Evolutionary conservation across 2,113 vertebrate species (phyloP).

Genomic region (Ammodytes marinus): DNA sequence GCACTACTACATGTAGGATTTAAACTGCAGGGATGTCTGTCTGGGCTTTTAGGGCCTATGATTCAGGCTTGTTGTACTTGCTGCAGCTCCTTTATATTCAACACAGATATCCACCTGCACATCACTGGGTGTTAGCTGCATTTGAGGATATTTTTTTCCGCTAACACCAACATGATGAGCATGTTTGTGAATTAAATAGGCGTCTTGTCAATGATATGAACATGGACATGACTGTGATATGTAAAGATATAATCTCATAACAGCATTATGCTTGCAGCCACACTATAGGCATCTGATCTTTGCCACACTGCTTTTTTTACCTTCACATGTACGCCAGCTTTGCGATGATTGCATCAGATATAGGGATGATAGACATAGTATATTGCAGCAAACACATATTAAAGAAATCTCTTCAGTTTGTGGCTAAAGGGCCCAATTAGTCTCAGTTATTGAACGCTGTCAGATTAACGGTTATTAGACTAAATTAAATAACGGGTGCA

Average conservation of each 20-base stretch:
- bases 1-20: no score
- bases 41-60: not conserved
- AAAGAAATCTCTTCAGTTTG: constrained; percentile 36
- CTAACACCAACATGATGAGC: constrained; percentile 30
- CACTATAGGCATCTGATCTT: constrained; percentile 44
- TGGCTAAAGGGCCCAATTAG: constrained; percentile 43
- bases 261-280: constrained; percentile 38
- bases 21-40: not conserved
- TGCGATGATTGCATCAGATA: constrained; percentile 62
- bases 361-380: constrained; percentile 41
- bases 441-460: constrained; percentile 39
- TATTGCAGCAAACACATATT: constrained; percentile 34
- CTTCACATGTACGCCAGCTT: constrained; percentile 5
- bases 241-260: constrained; percentile 47
- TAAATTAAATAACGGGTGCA: constrained; percentile 24
- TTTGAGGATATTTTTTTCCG: constrained; percentile 36
- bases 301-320: constrained; percentile 32
- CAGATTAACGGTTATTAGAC: constrained; percentile 30
- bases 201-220: constrained; percentile 30
- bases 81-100: constrained; percentile 27
- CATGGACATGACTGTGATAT: constrained; percentile 47
- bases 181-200: constrained; percentile 43
- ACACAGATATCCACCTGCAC: constrained; percentile 35
- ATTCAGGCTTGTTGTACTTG: not conserved
- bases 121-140: constrained; percentile 29